phyloP scores from a whole-genome alignment of 1,140 invertebrate species.

The Aphelenchoides besseyi region DNA sequence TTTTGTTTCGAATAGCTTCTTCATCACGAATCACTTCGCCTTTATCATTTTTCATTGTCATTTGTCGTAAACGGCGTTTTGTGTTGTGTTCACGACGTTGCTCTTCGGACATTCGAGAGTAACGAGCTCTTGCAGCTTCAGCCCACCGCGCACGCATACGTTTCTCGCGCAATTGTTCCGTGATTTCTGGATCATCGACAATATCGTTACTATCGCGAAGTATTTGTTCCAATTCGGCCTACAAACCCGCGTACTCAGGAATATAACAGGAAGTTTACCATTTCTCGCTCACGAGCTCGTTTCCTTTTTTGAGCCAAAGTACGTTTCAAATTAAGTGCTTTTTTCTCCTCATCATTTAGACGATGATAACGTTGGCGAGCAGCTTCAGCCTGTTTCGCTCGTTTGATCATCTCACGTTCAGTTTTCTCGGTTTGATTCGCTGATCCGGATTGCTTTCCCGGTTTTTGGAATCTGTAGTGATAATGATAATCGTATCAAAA shows the following conservation, averaged over 20 bases:
- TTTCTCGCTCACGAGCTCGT: conserved; percentile 43
- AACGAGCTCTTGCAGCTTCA: conserved; percentile 42
- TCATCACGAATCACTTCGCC: conserved; percentile 33
- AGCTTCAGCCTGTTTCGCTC: conserved; percentile 42
- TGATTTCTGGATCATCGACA: conserved; percentile 46
- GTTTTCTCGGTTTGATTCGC: conserved; percentile 23
- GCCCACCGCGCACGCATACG: conserved; percentile 48
- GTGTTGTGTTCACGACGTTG: conserved; percentile 42
- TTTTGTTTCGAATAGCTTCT: conserved; percentile 24
- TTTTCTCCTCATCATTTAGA: conserved; percentile 42
- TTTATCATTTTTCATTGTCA: conserved; percentile 40
- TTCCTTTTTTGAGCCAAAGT: conserved; percentile 49
- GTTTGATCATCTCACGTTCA: conserved; percentile 34
- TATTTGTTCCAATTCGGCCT: conserved; percentile 41
- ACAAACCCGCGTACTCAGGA: not conserved
- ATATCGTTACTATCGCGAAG: conserved; percentile 43
- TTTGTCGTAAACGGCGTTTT: conserved; percentile 41
- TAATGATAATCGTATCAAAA: not conserved
- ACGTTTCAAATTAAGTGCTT: conserved; percentile 42
- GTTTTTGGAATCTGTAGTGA: conserved; percentile 4
- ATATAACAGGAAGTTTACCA: too few relatives aligned
- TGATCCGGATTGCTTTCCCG: not conserved
- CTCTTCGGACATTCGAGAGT: conserved; percentile 35
- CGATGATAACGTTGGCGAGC: conserved; percentile 41
- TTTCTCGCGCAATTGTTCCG: conserved; percentile 45